These are phyloP conservation scores for Aspidoscelis tigris DNA, from an alignment of 2,113 vertebrate genomes.

Conservation along the genomic window DNA sequence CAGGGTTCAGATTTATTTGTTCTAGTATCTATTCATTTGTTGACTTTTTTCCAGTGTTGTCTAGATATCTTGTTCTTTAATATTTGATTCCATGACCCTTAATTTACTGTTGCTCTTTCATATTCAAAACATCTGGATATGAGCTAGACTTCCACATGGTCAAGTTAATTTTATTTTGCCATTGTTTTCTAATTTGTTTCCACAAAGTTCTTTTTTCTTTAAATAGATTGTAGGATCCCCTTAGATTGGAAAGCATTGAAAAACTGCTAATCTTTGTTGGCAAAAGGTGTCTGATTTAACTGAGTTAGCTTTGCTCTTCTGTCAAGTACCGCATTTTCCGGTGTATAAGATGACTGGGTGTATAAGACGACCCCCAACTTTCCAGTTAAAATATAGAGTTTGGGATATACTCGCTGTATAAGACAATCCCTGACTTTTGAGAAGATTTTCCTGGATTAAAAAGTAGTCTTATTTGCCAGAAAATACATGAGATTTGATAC, in stretches of 20 bases:
- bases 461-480: too few relatives aligned
- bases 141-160: background rate
- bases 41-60: background rate
- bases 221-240: background rate
- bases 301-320: background rate
- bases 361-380: too few relatives aligned
- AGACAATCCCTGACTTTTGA: too few relatives aligned
- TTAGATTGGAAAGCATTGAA: background rate
- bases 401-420: too few relatives aligned
- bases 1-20: background rate
- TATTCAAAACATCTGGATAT: background rate
- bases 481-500: background rate
- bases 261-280: background rate
- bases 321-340: background rate
- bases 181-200: background rate
- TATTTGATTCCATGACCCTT: background rate
- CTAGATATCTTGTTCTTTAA: background rate
- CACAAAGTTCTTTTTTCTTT: background rate
- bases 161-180: background rate
- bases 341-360: too few relatives aligned
- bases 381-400: too few relatives aligned
- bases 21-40: accelerated
- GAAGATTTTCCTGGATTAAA: too few relatives aligned
- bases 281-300: background rate
- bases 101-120: background rate